Base-by-base conservation (phyloP, 2,797 vertebrate species). In the Columba guinea region DNA sequence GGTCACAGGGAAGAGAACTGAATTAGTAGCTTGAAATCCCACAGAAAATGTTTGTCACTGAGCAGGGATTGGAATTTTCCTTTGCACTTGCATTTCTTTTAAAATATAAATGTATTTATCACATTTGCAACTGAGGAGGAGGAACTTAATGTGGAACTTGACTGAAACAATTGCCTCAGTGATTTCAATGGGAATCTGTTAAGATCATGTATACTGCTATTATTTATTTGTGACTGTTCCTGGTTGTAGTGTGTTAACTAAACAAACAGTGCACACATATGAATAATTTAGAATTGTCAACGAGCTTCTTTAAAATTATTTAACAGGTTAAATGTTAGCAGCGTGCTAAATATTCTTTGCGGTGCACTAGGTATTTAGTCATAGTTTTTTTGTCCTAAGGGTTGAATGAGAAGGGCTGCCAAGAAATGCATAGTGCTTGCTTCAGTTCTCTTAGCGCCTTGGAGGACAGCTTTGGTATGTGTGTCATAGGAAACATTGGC, bases 261-360 rank as follows among this genome's bases (percentile, higher is more conserved):
- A 90, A 32, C 75, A 56, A 77, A 5, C 22, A 76, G 18, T 9
- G 49, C 63, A 27, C 34, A 28, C 22, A 22, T 2, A 22, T 5
- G n/a, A 79, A 30, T 58, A 26, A 39, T 76, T 63, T 18, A 26
- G 49, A 75, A 49, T 28, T 90, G 70, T 56, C 58, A 87, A 5
- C 35, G n/a, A 48, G 16, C 79, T 37, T 63, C n/a, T 68, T 89
- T 71, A 48, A 34, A 89, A 86, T 35, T 32, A 46, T 64, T 65
- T 65, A 74, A 53, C 34, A 60, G 75, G 46, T 90, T 93, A 55
- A 90, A 63, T 94, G 83, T 79, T 85, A 93, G 58, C 84, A 82
- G 32, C 28, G 34, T 27, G 32, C 39, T 53, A 24, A 44, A 35
- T 39, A 32, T 19, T 56, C 53, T 70, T 44, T 70, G 48, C 28